Evolutionary conservation across 2,888 invertebrate species (phyloP).

Genomic region (Plebejus anna): DNA sequence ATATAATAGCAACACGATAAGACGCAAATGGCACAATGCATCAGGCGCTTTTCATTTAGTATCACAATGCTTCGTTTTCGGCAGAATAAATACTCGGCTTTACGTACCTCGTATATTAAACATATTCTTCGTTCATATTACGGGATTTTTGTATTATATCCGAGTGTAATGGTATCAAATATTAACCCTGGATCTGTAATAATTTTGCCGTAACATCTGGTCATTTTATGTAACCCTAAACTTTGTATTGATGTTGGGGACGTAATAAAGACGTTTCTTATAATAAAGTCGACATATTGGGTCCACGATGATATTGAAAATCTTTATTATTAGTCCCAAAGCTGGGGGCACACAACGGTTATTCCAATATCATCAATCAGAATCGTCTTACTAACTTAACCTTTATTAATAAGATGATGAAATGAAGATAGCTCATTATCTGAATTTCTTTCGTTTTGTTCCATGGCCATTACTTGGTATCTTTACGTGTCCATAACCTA

Average conservation of each 20-base stretch:
- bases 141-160: constrained; percentile 12
- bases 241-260: constrained; percentile 9
- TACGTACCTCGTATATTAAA: constrained; percentile 1
- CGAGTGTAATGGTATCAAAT: constrained; percentile 10
- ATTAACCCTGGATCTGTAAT: background rate
- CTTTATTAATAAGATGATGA: too few relatives aligned
- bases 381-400: too few relatives aligned
- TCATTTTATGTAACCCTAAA: constrained; percentile 10
- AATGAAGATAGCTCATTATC: background rate
- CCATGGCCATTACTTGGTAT: too few relatives aligned
- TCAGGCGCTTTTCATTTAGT: constrained; percentile 1
- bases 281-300: constrained; percentile 18
- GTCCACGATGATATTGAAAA: background rate
- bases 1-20: background rate
- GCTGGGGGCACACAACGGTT: background rate
- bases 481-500: too few relatives aligned
- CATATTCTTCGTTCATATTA: constrained; percentile 1
- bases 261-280: constrained; percentile 12
- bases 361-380: background rate
- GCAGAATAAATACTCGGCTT: constrained; percentile 12
- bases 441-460: background rate
- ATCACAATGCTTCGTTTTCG: constrained; percentile 8
- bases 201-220: constrained; percentile 7
- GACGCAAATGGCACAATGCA: background rate
- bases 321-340: constrained; percentile 3